phyloP scores from a whole-genome alignment of 2,113 vertebrate species.

The Eonycteris spelaea region DNA sequence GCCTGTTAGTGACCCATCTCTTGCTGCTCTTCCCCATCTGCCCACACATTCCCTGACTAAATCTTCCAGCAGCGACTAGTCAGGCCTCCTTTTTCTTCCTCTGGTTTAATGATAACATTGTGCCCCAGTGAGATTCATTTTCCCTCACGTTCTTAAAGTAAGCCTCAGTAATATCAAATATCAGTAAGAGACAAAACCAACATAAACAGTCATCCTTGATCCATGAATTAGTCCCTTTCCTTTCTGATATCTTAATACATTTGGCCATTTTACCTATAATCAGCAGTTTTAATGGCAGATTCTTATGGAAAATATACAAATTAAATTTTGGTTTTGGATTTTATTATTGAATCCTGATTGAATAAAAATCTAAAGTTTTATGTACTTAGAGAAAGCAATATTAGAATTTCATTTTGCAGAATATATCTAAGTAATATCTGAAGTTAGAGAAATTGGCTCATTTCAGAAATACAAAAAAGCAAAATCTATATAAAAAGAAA shows the following conservation, averaged over 20 bases:
- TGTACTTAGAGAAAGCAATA: neutral
- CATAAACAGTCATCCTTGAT: neutral
- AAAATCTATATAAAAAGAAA: neutral
- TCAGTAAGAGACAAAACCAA: neutral
- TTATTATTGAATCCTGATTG: neutral
- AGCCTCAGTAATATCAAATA: neutral
- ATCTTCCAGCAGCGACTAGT: neutral
- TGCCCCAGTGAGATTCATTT: neutral
- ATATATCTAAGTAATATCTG: neutral
- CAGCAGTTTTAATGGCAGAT: neutral
- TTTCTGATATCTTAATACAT: neutral
- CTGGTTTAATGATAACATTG: neutral
- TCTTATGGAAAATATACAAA: neutral
- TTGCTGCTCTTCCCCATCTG: neutral
- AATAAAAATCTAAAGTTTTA: neutral
- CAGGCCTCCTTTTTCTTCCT: neutral
- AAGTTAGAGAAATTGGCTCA: neutral
- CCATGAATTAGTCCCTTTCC: neutral
- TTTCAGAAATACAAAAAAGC: constrained; percentile 26
- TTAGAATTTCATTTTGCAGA: constrained; percentile 6
- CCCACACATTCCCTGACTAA: neutral
- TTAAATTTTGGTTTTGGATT: constrained; percentile 30
- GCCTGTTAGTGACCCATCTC: neutral
- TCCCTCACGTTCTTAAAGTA: neutral
- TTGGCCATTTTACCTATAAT: neutral